Base-by-base conservation (phyloP, 2,888 invertebrate genomes). In the Brachyopa scutellaris region DNA sequence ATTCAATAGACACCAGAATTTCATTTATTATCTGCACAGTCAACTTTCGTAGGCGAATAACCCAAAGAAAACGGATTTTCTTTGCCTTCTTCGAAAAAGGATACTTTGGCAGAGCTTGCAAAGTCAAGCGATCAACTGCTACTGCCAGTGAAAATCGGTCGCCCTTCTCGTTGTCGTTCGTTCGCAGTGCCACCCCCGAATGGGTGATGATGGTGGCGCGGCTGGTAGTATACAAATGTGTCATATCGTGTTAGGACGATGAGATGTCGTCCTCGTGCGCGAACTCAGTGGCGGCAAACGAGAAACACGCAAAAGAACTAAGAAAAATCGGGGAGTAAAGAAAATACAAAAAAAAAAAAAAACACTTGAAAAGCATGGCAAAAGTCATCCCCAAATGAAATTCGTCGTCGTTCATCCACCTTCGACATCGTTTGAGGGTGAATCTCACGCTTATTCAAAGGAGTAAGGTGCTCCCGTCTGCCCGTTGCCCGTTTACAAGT, bases 301-400 rank as follows among this genome's bases (percentile, higher is more conserved):
- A 77, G 51, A 59, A 64, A 38, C 47, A 80, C 53, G 49, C 66
- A 79, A 79, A 72, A 59, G 45, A 21, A 79, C 29, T 19, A 69
- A 57, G 29, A 42, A 7, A 26, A 26, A 51, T 40, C 9, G 1
- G n/a, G 11, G n/a, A 29, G 0, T 23, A 42, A 55, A 49, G 47
- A 45, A 61, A 59, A 51, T 0, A n/a, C 13, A 33, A 31, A 17
- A 62, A 73, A 74, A 72, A 64, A 45, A 21, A 57, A 66, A 82
- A 66, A 82, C 82, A 77, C 82, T 82, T 82, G 77, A 82, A 79
- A 77, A 82, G 77, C 77, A 82, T 77, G 77, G 77, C 82, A 82
- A 82, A 82, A 82, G 82, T 82, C 82, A 76, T 82, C 70, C 64
- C 70, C 61, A 55, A 82, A 77, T 59, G 77, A 72, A 77, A 55